phyloP scores from a whole-genome alignment of 2,113 vertebrate species.

The Dasypus novemcinctus region DNA sequence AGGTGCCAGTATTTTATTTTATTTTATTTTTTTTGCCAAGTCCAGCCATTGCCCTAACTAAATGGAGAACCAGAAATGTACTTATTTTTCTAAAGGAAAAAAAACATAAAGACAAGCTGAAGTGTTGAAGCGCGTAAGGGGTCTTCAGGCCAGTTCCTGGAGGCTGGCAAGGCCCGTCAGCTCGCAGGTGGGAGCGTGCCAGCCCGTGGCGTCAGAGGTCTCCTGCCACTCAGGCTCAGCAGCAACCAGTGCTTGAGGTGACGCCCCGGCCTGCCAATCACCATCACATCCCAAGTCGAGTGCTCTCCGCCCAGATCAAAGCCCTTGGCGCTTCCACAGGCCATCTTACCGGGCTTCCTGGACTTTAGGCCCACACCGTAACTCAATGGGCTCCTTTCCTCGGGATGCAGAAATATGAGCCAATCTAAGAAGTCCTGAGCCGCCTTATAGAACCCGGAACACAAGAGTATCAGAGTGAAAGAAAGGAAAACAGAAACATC shows the following conservation, averaged over 20 bases:
- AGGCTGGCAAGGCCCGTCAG: not conserved
- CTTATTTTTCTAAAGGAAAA: not conserved
- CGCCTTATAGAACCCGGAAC: accelerated
- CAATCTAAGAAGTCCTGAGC: not conserved
- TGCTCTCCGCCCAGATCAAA: not conserved
- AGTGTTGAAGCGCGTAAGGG: not conserved
- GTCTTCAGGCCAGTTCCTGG: not conserved
- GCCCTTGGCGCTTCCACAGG: not conserved
- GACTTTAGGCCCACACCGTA: not conserved
- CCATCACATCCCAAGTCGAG: too few relatives aligned
- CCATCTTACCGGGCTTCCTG: too few relatives aligned
- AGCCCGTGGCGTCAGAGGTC: not conserved
- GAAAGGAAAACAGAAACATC: not conserved
- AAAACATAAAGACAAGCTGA: not conserved
- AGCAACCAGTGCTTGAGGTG: not conserved
- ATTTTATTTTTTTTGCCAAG: too few relatives aligned
- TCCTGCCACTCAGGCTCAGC: not conserved
- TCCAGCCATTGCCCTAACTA: not conserved
- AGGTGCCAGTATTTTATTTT: not conserved
- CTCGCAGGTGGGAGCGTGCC: not conserved
- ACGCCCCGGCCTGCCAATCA: accelerated
- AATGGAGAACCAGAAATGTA: not conserved
- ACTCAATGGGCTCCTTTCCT: not conserved
- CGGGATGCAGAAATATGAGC: not conserved
- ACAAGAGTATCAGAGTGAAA: not conserved